Evolutionary conservation across 2,888 invertebrate species (phyloP), one percentile per base, ranked within the genome.

Genomic region (Apodemia mormo): DNA sequence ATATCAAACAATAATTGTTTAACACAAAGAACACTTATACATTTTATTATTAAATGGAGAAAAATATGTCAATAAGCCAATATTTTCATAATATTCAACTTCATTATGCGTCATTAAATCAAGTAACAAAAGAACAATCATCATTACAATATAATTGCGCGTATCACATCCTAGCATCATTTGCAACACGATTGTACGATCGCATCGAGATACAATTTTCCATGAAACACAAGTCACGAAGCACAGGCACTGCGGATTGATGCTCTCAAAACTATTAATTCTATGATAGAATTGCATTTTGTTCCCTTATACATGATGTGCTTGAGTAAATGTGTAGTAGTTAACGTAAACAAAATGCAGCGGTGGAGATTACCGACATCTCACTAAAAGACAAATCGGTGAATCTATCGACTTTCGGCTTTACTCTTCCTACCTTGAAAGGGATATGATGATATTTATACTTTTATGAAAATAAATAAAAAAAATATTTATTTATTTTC

Each of bases 81-180:
- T 56, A 56, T 56, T 56, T 40, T 65, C 65, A 37, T 22, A 65
- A 65, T 37, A n/a, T 65, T 37, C 22, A 22, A 64, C 49, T 68
- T 69, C 71, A 71, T 72, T 71, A 76, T 65, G 69, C 70, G 56
- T 65, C 67, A 75, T 73, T 76, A 70, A 72, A 52, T 64, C 69
- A 70, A 71, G 68, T 70, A 71, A 68, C 40, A 40, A 40, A 40
- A 40, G 40, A 40, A 40, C 40, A 67, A 70, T 72, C 67, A 72
- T 75, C 73, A 71, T 67, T 45, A 67, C 52, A 33, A 52, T 58
- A 68, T 70, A 76, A 75, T 76, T 74, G 71, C 73, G 54, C 71
- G 68, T 67, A 68, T 75, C 73, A 74, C 71, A 71, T 76, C 74
- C 76, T 75, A 76, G 72, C 75, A 73, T 69, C 68, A 72, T 73